Percentiles rank a stretch among this genome's conserved stretches.
These are phyloP conservation scores for Aphelocoma coerulescens DNA, from an alignment of 2,113 vertebrate species.

Conservation along the genomic window DNA sequence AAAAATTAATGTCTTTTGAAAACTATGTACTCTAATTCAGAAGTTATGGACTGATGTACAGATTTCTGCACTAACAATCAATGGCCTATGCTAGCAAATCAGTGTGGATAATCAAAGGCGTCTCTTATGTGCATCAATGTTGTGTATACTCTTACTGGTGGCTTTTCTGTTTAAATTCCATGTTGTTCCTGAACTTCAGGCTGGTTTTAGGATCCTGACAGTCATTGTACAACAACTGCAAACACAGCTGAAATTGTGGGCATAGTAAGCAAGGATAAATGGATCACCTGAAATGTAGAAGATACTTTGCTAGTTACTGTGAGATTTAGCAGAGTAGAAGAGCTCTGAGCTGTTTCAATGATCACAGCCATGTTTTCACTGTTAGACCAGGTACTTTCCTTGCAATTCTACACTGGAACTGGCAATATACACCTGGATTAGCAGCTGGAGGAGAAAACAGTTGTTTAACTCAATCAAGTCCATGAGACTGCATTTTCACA, in stretches of 20 bases:
- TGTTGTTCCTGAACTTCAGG: neutral
- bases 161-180: neutral
- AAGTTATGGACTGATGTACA: neutral
- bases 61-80: neutral
- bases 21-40: neutral
- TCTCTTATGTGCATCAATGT: neutral
- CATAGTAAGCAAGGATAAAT: neutral
- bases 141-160: neutral
- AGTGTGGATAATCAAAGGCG: neutral
- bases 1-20: neutral
- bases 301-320: neutral
- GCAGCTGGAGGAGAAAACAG: neutral
- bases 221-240: neutral
- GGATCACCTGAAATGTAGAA: neutral
- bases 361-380: neutral
- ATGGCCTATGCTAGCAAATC: neutral
- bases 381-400: neutral
- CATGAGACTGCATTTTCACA: neutral
- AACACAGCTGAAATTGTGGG: neutral
- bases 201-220: neutral
- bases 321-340: neutral
- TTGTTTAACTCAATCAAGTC: neutral
- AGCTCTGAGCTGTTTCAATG: neutral
- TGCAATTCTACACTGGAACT: neutral
- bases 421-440: neutral